Evolutionary conservation across 2,797 vertebrate genomes (phyloP).

Genomic region (Buceros bicornis): DNA sequence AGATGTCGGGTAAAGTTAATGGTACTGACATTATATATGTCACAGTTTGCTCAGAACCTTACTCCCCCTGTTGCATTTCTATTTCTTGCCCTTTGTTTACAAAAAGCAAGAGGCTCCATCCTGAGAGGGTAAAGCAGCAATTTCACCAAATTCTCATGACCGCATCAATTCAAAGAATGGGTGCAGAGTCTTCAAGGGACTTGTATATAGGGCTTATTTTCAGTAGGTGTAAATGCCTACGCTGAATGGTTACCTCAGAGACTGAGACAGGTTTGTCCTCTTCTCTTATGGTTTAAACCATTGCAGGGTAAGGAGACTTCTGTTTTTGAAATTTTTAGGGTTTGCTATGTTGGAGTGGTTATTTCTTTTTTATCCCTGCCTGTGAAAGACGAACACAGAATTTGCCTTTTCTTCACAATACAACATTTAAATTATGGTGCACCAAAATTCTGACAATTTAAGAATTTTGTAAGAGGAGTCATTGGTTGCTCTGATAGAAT

Average conservation of each 20-base stretch:
- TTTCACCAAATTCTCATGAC: neutral
- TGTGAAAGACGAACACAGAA: neutral
- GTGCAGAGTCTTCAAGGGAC: neutral
- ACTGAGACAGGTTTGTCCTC: neutral
- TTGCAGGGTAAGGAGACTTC: neutral
- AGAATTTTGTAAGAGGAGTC: neutral
- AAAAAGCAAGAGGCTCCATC: neutral
- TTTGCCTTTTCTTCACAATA: neutral
- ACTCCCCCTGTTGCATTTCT: neutral
- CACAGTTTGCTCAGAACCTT: neutral
- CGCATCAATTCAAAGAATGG: neutral
- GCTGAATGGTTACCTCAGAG: neutral
- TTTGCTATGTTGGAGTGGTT: neutral
- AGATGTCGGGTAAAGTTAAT: conserved; percentile 11
- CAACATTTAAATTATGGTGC: neutral
- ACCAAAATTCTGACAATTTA: neutral
- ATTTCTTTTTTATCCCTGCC: neutral
- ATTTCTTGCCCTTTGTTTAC: neutral
- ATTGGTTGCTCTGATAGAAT: neutral
- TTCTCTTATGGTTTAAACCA: neutral
- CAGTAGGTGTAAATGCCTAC: neutral
- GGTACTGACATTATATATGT: neutral
- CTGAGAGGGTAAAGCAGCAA: neutral
- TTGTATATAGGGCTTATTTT: neutral
- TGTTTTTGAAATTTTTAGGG: neutral